Evolutionary conservation across 2,113 vertebrate species (phyloP).

Genomic region (Psilopogon haemacephalus): DNA sequence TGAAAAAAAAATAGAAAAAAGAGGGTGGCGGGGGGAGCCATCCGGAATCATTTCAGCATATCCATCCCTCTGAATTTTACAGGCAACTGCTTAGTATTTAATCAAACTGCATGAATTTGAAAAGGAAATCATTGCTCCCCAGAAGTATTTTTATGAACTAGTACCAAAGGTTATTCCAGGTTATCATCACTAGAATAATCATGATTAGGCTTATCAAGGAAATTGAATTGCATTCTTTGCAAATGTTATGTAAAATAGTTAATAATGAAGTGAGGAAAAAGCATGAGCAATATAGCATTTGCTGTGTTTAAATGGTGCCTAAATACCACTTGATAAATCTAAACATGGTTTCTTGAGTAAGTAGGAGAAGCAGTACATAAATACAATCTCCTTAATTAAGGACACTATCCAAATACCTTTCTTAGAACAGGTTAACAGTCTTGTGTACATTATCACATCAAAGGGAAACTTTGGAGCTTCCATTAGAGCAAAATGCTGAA

Average conservation of each 20-base stretch:
- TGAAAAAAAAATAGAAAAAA: background rate
- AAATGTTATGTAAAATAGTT: background rate
- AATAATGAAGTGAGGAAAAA: background rate
- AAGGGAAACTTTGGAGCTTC: background rate
- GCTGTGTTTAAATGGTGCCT: background rate
- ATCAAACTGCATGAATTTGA: background rate
- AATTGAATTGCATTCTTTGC: background rate
- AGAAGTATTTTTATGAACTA: background rate
- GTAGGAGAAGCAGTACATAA: background rate
- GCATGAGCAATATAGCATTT: accelerated
- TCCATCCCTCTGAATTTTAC: background rate
- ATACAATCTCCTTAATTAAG: background rate
- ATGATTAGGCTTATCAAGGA: background rate
- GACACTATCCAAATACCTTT: background rate
- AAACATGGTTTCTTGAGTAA: background rate
- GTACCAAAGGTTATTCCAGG: background rate
- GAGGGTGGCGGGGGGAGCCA: background rate
- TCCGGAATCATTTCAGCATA: background rate
- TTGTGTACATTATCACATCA: background rate
- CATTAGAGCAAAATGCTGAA: background rate
- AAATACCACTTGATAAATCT: background rate
- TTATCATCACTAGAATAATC: background rate
- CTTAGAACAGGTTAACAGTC: background rate
- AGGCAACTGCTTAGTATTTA: background rate
- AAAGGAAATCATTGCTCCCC: background rate